phyloP scores from a whole-genome alignment of 1,140 invertebrate genomes.

The Holotrichia oblita region DNA sequence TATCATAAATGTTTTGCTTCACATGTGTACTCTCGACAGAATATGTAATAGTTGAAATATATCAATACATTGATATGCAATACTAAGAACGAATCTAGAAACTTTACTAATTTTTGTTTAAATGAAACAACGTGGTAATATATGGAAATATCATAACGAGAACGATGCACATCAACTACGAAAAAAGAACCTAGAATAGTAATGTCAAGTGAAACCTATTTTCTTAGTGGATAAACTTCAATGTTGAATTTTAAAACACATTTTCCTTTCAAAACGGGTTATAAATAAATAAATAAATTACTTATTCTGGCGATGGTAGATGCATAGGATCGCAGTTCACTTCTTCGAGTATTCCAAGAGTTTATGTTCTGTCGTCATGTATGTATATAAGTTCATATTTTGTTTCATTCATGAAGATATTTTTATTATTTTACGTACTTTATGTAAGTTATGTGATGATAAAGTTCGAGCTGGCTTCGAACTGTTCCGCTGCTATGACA shows the following conservation, averaged over 20 bases:
- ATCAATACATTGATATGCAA: too few relatives aligned
- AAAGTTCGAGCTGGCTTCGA: conserved; percentile 45
- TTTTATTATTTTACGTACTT: conserved; percentile 34
- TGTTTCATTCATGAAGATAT: background rate
- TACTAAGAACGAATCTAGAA: too few relatives aligned
- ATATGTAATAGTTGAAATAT: too few relatives aligned
- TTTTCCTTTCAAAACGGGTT: background rate
- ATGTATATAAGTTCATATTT: conserved; percentile 1
- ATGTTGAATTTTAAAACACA: too few relatives aligned
- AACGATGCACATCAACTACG: too few relatives aligned
- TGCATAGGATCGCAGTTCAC: conserved; percentile 11
- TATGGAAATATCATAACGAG: too few relatives aligned
- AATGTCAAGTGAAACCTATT: background rate
- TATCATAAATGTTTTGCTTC: conserved; percentile 55
- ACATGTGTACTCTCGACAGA: conserved; percentile 38
- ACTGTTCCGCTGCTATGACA: conserved; percentile 41
- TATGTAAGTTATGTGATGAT: conserved; percentile 23
- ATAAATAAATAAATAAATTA: too few relatives aligned
- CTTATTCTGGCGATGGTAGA: too few relatives aligned
- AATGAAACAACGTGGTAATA: too few relatives aligned
- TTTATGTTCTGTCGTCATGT: conserved; percentile 11
- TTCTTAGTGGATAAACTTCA: background rate
- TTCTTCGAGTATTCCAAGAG: conserved; percentile 8
- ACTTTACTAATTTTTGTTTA: too few relatives aligned
- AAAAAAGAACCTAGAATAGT: background rate